phyloP scores from a whole-genome alignment of 1,140 invertebrate species.

The Euwallacea fornicatus region DNA sequence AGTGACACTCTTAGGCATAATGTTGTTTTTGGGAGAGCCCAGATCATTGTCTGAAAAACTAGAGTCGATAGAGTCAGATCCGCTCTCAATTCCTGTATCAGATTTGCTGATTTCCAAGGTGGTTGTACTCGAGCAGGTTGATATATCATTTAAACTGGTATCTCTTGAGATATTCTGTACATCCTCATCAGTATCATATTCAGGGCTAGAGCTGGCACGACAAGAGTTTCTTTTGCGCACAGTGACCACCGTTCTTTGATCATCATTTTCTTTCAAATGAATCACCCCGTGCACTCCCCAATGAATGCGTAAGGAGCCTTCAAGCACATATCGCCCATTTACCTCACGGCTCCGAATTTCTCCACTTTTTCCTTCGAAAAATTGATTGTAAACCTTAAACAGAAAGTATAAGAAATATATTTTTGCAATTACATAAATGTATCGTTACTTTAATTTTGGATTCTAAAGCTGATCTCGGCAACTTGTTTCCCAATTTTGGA shows the following conservation, averaged over 20 bases:
- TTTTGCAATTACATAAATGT: not conserved
- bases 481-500: slow-evolving; percentile 51
- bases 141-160: slow-evolving; percentile 50
- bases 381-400: slow-evolving; percentile 67
- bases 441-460: slow-evolving; percentile 68
- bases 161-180: slow-evolving; percentile 49
- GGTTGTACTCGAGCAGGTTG: slow-evolving; percentile 43
- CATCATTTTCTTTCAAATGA: slow-evolving; percentile 84
- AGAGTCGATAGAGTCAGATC: slow-evolving; percentile 43
- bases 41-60: slow-evolving; percentile 39
- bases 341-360: slow-evolving; percentile 75
- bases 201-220: slow-evolving; percentile 51
- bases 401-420: not conserved
- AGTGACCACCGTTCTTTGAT: slow-evolving; percentile 74
- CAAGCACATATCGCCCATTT: slow-evolving; percentile 76
- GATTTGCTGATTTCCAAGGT: slow-evolving; percentile 17
- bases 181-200: slow-evolving; percentile 52
- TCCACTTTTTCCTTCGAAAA: slow-evolving; percentile 77
- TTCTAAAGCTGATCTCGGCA: slow-evolving; percentile 72
- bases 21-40: slow-evolving; percentile 36
- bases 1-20: slow-evolving; percentile 60
- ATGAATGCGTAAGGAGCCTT: slow-evolving; percentile 78
- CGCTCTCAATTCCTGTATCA: slow-evolving; percentile 43
- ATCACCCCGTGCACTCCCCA: slow-evolving; percentile 85
- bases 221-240: slow-evolving; percentile 71